These are phyloP conservation scores for Morone saxatilis DNA, from an alignment of 2,113 vertebrate species.

Conservation along the genomic window DNA sequence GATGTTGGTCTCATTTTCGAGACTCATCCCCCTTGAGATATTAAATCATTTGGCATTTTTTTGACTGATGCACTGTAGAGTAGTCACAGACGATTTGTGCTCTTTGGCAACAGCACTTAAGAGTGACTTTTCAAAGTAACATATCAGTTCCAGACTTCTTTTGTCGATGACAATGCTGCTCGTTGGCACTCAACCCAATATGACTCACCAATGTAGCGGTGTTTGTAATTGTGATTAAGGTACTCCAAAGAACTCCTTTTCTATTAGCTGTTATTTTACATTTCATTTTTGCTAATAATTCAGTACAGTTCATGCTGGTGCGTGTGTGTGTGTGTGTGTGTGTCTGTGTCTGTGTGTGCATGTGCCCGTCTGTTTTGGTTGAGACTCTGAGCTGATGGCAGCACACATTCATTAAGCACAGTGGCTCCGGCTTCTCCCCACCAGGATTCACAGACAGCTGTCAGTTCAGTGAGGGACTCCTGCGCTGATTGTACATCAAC, in stretches of 20 bases:
- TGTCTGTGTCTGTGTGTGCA: not conserved
- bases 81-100: slow-evolving; percentile 17
- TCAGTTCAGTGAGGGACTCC: slow-evolving; percentile 51
- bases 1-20: slow-evolving; percentile 24
- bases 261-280: not conserved
- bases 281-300: slow-evolving; percentile 3
- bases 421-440: slow-evolving; percentile 30
- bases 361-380: not conserved
- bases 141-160: slow-evolving; percentile 6
- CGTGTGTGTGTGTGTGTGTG: not conserved
- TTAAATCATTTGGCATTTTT: slow-evolving; percentile 12
- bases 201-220: slow-evolving; percentile 15
- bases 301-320: not conserved
- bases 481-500: slow-evolving; percentile 59
- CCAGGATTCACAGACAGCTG: slow-evolving; percentile 64
- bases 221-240: slow-evolving; percentile 14
- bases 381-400: slow-evolving; percentile 18
- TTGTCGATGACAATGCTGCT: slow-evolving; percentile 22
- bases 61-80: not conserved
- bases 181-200: not conserved
- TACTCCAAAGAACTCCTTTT: not conserved
- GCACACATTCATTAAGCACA: slow-evolving; percentile 50
- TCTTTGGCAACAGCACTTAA: not conserved
- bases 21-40: slow-evolving; percentile 2
- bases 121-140: too few relatives aligned